A percentile compares a stretch with the other conserved stretches of the same genome.
These are phyloP conservation scores for Zaprionus ornatus DNA, from an alignment of 1,140 invertebrate genomes.

Conservation along the genomic window DNA sequence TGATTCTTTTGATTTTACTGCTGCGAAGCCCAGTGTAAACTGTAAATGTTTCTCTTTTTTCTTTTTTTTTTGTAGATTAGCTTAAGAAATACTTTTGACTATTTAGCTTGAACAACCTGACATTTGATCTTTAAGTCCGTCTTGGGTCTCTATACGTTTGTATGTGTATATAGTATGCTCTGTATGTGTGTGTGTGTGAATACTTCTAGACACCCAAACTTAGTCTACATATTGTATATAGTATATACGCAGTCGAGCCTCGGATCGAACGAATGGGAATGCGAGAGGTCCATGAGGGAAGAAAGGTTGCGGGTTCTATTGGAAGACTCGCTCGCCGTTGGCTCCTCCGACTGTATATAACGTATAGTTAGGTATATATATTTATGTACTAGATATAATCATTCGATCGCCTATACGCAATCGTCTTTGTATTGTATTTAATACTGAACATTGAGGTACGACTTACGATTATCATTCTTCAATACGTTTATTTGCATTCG, in stretches of 20 bases:
- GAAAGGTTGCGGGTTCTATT: background rate
- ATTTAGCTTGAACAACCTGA: constrained; percentile 61
- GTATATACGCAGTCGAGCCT: constrained; percentile 1
- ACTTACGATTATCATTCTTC: constrained; percentile 81
- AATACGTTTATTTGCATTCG: constrained; percentile 62
- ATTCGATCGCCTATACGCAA: constrained; percentile 23
- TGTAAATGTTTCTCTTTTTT: constrained; percentile 53
- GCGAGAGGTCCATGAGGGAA: background rate
- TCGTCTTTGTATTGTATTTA: constrained; percentile 53
- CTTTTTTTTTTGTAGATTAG: constrained; percentile 21
- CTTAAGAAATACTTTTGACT: constrained; percentile 52
- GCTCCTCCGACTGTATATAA: background rate
- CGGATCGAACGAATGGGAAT: background rate
- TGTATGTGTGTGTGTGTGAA: constrained; percentile 5
- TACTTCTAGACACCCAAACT: constrained; percentile 45
- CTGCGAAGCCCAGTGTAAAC: constrained; percentile 82
- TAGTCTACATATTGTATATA: constrained; percentile 31
- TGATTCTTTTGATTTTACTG: constrained; percentile 79
- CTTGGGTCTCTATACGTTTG: constrained; percentile 19
- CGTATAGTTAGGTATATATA: constrained; percentile 11
- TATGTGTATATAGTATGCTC: constrained; percentile 4
- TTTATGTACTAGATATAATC: constrained; percentile 23
- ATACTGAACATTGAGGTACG: constrained; percentile 80
- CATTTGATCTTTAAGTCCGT: constrained; percentile 59
- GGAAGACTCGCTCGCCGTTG: background rate